These are phyloP conservation scores for Umimayanthus chanpuru DNA, from an alignment of 92 coral and sea anemone genomes.

Conservation along the genomic window DNA sequence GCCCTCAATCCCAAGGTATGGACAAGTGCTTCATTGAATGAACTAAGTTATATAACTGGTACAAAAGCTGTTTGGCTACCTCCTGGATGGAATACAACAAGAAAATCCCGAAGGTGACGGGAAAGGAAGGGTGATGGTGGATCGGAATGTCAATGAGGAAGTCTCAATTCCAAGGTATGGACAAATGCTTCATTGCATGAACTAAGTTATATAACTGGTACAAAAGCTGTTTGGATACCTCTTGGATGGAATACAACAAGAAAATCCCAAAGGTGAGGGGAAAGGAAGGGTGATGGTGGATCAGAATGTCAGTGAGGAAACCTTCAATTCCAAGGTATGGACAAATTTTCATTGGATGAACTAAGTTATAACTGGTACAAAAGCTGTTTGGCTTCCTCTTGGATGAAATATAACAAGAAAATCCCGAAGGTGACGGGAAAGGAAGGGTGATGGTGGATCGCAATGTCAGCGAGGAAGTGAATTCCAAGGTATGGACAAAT, in stretches of 20 bases:
- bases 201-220: too few relatives aligned
- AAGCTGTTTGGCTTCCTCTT: not conserved
- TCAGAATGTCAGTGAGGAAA: too few relatives aligned
- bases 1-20: slow-evolving; percentile 82
- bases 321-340: too few relatives aligned
- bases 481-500: too few relatives aligned
- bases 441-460: not conserved
- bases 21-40: slow-evolving; percentile 82
- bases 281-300: not conserved
- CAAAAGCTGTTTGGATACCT: too few relatives aligned
- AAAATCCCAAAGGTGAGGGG: not conserved
- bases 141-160: too few relatives aligned
- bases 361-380: too few relatives aligned
- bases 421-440: too few relatives aligned
- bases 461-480: too few relatives aligned
- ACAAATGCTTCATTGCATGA: too few relatives aligned
- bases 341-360: too few relatives aligned
- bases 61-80: slow-evolving; percentile 70
- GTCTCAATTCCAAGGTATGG: too few relatives aligned
- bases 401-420: not conserved
- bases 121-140: not conserved
- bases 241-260: not conserved
- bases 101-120: not conserved
- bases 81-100: slow-evolving; percentile 40
- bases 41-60: slow-evolving; percentile 90